These are phyloP conservation scores for Peribatodes rhomboidaria DNA, from an alignment of 2,888 invertebrate genomes.

Conservation along the genomic window DNA sequence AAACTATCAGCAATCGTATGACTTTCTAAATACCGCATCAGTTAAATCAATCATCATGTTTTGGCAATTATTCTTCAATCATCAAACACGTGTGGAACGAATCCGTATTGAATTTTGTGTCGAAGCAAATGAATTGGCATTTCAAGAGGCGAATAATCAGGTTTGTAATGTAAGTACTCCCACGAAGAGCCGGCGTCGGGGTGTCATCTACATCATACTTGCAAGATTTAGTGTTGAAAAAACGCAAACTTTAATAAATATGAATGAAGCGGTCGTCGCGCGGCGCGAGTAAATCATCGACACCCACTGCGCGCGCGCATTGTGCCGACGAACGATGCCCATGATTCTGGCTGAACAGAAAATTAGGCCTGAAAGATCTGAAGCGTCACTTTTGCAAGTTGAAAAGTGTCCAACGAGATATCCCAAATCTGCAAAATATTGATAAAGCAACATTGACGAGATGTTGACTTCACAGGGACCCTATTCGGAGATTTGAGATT, in stretches of 20 bases:
- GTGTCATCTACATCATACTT: slow-evolving; percentile 69
- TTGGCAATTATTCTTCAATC: slow-evolving; percentile 43
- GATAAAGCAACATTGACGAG: no score
- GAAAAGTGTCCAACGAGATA: no score
- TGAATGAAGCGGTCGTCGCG: slow-evolving; percentile 72
- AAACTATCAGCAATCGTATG: slow-evolving; percentile 15
- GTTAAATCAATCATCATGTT: slow-evolving; percentile 44
- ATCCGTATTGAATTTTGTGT: slow-evolving; percentile 38
- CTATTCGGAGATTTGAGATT: no score
- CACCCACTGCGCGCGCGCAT: slow-evolving; percentile 77
- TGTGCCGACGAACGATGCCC: slow-evolving; percentile 46
- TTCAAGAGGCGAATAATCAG: slow-evolving; percentile 36
- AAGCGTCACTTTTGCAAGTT: background rate
- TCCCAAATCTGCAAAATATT: no score
- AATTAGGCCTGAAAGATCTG: background rate
- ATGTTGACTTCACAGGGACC: no score
- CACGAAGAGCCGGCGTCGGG: slow-evolving; percentile 52
- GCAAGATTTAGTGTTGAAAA: slow-evolving; percentile 74
- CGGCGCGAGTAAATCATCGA: slow-evolving; percentile 73
- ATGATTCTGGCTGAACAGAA: slow-evolving; percentile 17
- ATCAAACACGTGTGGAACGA: slow-evolving; percentile 37
- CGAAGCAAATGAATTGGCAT: slow-evolving; percentile 38
- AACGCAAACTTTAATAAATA: slow-evolving; percentile 78
- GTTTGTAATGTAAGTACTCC: slow-evolving; percentile 38
- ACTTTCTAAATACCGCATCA: slow-evolving; percentile 43